Evolutionary conservation across 2,797 vertebrate species (phyloP), one percentile per base, ranked within the genome.

Genomic region (Pseudochromis fuscus): DNA sequence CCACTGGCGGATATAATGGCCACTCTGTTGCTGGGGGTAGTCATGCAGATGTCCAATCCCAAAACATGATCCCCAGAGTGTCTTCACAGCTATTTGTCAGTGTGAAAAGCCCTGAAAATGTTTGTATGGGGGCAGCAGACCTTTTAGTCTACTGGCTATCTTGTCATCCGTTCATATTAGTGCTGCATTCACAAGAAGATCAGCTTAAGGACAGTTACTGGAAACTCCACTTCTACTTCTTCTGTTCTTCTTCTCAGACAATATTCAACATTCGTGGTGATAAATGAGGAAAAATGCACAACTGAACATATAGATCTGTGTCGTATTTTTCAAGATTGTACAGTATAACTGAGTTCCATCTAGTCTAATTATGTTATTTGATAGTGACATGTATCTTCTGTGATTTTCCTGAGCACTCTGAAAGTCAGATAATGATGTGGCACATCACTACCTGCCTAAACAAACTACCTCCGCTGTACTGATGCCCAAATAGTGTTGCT

Each of bases 1-100:
- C 55, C 56, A 66, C 61, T 65, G 59, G 71, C 35, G 49, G 73
- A 68, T 59, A 48, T 81, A 83, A 89, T 75, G 67, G 52, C 81
- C 67, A 62, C 64, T 67, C 52, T 70, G 80, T 75, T 79, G 73
- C 59, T 70, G 40, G 67, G 67, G 68, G 61, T 16, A 75, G 50
- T 81, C 57, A 58, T 66, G 60, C 74, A 74, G 71, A 83, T 72
- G 78, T 66, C 64, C 72, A 63, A 30, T 66, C 69, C 60, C 64
- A 24, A 60, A 75, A 76, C 28, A 57, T 31, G 55, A 70, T 68
- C 53, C 53, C 3, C 3, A 45, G 44, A 63, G 75, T 66, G 67
- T 68, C 63, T 46, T 53, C 37, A 65, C 69, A 60, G 65, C 65
- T 48, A 60, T 82, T 68, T 75, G 60, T 77, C 61, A 38, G 59